Evolutionary conservation across 1,140 invertebrate genomes (phyloP).

Genomic region (Meteorus sp.): DNA sequence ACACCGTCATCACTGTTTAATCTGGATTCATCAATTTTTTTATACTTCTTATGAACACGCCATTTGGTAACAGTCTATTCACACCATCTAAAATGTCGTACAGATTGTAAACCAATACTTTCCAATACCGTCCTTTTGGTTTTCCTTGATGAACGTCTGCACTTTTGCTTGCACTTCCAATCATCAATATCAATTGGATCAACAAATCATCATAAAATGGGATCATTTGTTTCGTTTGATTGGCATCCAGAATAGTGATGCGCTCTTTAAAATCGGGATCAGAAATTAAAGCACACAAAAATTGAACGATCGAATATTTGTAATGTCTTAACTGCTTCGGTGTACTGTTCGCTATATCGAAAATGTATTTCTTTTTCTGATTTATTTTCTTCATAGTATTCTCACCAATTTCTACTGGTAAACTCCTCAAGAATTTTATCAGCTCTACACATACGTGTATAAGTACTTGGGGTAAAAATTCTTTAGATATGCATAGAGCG

Average conservation of each 20-base stretch:
- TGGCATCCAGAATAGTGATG: conserved; percentile 57
- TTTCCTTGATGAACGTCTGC: conserved; percentile 59
- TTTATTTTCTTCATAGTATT: conserved; percentile 41
- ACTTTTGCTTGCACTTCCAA: conserved; percentile 66
- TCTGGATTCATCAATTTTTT: conserved; percentile 71
- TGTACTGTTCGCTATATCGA: conserved; percentile 67
- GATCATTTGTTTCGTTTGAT: conserved; percentile 59
- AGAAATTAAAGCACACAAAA: conserved; percentile 69
- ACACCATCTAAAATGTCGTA: conserved; percentile 77
- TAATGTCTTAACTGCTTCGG: conserved; percentile 79
- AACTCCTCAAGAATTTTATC: conserved; percentile 65
- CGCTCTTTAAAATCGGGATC: conserved; percentile 70
- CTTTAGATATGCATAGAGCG: conserved; percentile 65
- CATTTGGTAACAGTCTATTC: conserved; percentile 75
- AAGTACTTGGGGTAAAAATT: conserved; percentile 67
- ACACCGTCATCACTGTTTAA: conserved; percentile 68
- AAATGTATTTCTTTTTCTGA: conserved; percentile 61
- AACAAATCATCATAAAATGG: conserved; percentile 68
- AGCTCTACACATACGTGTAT: conserved; percentile 69
- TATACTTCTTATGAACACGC: conserved; percentile 77
- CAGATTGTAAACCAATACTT: conserved; percentile 72
- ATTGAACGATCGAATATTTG: conserved; percentile 77
- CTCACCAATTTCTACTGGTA: conserved; percentile 69
- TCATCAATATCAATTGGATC: conserved; percentile 67
- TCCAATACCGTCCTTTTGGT: conserved; percentile 76